These are phyloP conservation scores for Calliphora vicina DNA, from an alignment of 1,140 invertebrate genomes.

Conservation along the genomic window DNA sequence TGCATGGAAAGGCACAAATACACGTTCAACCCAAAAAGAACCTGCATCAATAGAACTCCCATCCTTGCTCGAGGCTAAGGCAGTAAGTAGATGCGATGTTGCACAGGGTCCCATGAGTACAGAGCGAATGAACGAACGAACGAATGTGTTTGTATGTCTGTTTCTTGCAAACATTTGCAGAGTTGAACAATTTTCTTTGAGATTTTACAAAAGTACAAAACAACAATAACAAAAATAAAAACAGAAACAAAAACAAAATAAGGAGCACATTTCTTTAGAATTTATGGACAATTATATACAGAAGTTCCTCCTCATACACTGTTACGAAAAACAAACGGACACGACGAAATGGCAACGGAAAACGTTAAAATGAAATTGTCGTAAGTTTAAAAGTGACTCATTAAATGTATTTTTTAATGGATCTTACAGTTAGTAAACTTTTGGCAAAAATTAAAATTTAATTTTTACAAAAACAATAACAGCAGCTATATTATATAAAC, in stretches of 20 bases:
- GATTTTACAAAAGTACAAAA: background rate
- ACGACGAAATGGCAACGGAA: conserved; percentile 20
- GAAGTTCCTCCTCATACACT: background rate
- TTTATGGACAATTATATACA: conserved; percentile 28
- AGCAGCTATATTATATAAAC: background rate
- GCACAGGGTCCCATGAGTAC: too few species aligned
- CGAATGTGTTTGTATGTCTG: background rate
- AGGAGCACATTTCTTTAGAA: conserved; percentile 19
- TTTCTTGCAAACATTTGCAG: conserved; percentile 19
- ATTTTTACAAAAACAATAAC: background rate
- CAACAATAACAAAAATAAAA: background rate
- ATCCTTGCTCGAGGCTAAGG: background rate
- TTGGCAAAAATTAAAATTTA: conserved; percentile 18
- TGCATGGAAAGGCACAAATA: background rate
- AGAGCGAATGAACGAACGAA: too few species aligned
- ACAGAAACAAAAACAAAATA: background rate
- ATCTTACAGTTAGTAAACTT: conserved; percentile 20
- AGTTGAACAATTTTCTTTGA: background rate
- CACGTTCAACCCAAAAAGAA: background rate
- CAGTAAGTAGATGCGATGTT: background rate
- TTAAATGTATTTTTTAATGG: conserved; percentile 21
- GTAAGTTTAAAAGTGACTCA: conserved; percentile 25
- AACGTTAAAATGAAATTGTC: conserved; percentile 25
- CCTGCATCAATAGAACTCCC: background rate
- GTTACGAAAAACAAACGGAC: conserved; percentile 18